A percentile compares a stretch with the other conserved stretches of the same genome.
Conservation (phyloP, 2,797 vertebrate genomes). For the Lagodon rhomboides region DNA sequence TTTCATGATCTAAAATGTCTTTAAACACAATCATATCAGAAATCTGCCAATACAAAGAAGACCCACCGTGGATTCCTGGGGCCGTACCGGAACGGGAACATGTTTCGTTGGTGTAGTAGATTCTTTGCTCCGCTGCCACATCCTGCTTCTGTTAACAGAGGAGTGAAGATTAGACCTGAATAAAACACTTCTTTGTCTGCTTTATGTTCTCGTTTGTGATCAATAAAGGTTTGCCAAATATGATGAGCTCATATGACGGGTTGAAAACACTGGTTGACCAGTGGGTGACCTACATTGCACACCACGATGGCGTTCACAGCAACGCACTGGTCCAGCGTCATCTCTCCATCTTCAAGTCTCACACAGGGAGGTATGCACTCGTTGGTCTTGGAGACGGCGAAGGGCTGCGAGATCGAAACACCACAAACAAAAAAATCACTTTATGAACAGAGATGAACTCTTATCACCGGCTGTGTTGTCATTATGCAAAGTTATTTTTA, state of each 20-base stretch:
- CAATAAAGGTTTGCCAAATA: too few relatives aligned
- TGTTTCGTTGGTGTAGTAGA: accelerated
- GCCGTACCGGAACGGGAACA: accelerated
- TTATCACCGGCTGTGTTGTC: background rate
- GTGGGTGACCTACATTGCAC: conserved; percentile 47
- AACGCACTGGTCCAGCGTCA: conserved; percentile 50
- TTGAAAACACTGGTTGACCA: background rate
- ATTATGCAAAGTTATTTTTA: conserved; percentile 31
- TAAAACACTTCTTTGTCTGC: too few relatives aligned
- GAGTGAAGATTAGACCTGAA: background rate
- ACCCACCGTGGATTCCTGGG: background rate
- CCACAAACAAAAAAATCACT: background rate
- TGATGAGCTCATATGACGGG: too few relatives aligned
- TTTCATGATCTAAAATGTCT: too few relatives aligned
- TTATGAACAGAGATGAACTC: too few relatives aligned
- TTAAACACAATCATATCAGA: background rate
- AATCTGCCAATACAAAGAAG: background rate
- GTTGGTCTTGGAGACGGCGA: accelerated
- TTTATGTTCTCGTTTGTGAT: too few relatives aligned
- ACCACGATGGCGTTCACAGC: background rate
- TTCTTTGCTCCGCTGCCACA: conserved; percentile 10
- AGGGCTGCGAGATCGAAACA: conserved; percentile 35
- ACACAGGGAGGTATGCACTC: conserved; percentile 45
- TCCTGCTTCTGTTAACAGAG: background rate
- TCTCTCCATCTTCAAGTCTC: background rate